Percentiles rank a stretch among this genome's conserved stretches.
Conservation (phyloP, 1,140 invertebrate species). For the Radopholus similis region DNA sequence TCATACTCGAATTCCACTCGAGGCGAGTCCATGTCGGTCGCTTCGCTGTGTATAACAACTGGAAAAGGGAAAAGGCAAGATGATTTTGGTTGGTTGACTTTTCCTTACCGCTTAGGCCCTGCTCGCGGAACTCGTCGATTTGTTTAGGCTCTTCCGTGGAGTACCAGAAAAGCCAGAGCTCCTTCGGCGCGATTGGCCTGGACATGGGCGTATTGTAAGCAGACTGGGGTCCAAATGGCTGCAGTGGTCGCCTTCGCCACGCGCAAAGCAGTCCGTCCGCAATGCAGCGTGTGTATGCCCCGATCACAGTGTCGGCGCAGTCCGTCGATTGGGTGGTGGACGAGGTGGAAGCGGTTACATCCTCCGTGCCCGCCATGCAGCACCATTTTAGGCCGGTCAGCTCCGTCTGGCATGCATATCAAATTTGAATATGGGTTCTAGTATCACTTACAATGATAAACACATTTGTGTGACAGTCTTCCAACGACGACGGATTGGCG, state of each 20-base stretch:
- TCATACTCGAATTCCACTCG: conserved; percentile 36
- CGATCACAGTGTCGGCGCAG: conserved; percentile 31
- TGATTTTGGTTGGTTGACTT: no score
- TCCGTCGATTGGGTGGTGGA: not conserved
- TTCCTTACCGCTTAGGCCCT: conserved; percentile 23
- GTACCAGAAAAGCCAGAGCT: conserved; percentile 48
- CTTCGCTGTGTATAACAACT: conserved; percentile 7
- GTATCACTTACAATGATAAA: conserved; percentile 24
- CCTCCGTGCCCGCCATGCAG: conserved; percentile 19
- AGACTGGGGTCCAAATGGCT: not conserved
- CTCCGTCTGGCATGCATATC: conserved; percentile 32
- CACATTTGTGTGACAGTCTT: conserved; percentile 39
- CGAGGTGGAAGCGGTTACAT: not conserved
- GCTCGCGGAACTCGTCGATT: conserved; percentile 9
- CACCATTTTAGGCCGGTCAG: conserved; percentile 44
- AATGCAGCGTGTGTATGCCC: conserved; percentile 34
- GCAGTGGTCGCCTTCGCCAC: conserved; percentile 40
- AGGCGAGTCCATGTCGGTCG: not conserved
- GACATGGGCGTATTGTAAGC: conserved; percentile 13
- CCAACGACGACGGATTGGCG: conserved; percentile 17
- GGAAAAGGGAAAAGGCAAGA: not conserved
- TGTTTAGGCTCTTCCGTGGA: conserved; percentile 33
- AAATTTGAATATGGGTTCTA: conserved; percentile 2
- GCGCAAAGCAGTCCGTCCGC: conserved; percentile 27
- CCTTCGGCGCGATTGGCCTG: conserved; percentile 30